phyloP scores from a whole-genome alignment of 2,797 vertebrate species.

The Petrocephalus schoutedeni region DNA sequence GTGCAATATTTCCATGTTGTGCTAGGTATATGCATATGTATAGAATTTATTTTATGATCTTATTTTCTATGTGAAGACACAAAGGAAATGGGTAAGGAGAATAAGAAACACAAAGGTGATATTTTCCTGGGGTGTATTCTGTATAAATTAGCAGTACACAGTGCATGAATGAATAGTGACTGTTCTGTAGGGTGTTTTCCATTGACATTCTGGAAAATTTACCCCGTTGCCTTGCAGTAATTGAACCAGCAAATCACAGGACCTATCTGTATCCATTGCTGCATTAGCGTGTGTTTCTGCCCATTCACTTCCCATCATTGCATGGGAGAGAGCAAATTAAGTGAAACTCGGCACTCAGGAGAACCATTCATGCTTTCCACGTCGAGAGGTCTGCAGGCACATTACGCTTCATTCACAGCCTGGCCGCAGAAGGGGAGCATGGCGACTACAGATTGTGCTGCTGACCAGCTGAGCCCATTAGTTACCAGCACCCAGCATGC shows the following conservation, averaged over 20 bases:
- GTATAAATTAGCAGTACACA: not conserved
- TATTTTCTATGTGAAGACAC: not conserved
- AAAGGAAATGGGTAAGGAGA: not conserved
- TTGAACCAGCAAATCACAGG: not conserved
- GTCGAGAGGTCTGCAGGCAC: not conserved
- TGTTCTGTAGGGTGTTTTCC: not conserved
- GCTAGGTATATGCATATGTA: not conserved
- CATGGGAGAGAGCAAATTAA: not conserved
- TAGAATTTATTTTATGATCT: not conserved
- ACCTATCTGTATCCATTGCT: not conserved
- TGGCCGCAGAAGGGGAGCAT: not conserved
- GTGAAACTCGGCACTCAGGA: slow-evolving; percentile 4
- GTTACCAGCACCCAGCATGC: not conserved
- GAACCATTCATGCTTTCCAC: slow-evolving; percentile 1
- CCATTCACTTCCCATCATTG: not conserved
- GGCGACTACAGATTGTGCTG: not conserved
- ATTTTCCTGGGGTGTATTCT: not conserved
- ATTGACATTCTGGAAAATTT: not conserved
- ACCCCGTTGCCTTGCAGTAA: not conserved
- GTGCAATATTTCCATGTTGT: not conserved
- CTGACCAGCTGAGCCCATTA: not conserved
- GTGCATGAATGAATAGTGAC: not conserved
- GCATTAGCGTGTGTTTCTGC: not conserved
- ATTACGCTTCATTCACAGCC: slow-evolving; percentile 17
- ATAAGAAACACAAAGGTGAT: not conserved